Conservation (phyloP, 1,140 invertebrate genomes). For the Drosophila navojoa region DNA sequence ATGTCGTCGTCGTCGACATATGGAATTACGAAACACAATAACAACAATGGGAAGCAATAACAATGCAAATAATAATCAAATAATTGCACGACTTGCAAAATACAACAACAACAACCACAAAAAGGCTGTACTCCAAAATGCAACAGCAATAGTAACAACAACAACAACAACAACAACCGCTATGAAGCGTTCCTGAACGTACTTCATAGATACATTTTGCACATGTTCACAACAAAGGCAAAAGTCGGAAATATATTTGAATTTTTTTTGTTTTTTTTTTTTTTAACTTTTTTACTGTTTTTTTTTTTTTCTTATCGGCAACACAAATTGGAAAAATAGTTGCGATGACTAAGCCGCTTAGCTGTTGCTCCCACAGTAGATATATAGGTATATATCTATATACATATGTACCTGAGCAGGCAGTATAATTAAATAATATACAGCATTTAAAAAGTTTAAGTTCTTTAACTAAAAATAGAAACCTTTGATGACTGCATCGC, state of each 20-base stretch:
- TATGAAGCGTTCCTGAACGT: constrained; percentile 47
- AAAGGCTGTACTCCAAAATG: constrained; percentile 29
- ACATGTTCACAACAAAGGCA: constrained; percentile 17
- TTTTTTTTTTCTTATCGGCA: constrained; percentile 23
- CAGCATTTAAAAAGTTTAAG: neutral
- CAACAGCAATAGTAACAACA: constrained; percentile 26
- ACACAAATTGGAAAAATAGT: neutral
- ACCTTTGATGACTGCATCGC: neutral
- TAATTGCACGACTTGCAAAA: constrained; percentile 76
- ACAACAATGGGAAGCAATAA: constrained; percentile 54
- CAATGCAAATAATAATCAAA: constrained; percentile 66
- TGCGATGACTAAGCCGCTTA: constrained; percentile 10
- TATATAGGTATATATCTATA: no score
- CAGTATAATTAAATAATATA: constrained; percentile 5
- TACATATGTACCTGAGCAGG: no score
- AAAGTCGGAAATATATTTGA: constrained; percentile 41
- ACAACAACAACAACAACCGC: constrained; percentile 32
- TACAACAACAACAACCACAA: constrained; percentile 22
- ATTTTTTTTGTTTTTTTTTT: neutral
- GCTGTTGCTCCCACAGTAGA: neutral
- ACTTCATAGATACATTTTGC: constrained; percentile 48
- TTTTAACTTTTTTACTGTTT: neutral
- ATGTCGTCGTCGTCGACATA: constrained; percentile 14
- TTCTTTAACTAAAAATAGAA: constrained; percentile 1
- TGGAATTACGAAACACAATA: constrained; percentile 56